Evolutionary conservation across 35 echinoderm and acorn worm species (phyloP).

Genomic region (Eucidaris tribuloides): DNA sequence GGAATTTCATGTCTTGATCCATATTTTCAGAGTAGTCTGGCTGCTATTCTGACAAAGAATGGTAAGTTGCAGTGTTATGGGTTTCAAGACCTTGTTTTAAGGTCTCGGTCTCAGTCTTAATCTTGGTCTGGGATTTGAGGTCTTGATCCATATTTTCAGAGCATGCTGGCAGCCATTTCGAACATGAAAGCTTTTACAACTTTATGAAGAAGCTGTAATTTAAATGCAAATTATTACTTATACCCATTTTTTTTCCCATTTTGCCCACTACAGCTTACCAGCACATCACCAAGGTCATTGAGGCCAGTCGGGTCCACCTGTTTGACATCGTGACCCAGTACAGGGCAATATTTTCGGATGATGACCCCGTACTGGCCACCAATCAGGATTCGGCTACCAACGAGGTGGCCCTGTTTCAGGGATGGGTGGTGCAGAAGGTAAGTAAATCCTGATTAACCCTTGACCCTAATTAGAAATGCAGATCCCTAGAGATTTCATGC

Average conservation of each 20-base stretch:
- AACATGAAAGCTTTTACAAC: no score
- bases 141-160: neutral
- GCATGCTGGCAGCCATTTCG: slow-evolving; percentile 32
- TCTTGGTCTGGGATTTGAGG: no score
- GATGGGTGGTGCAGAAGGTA: slow-evolving; percentile 98
- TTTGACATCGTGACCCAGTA: slow-evolving; percentile 99
- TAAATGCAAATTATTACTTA: no score
- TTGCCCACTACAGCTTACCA: slow-evolving; percentile 82
- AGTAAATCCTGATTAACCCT: neutral
- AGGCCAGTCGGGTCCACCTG: slow-evolving; percentile 93
- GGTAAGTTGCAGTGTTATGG: neutral
- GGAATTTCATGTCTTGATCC: neutral
- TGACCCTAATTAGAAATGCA: no score
- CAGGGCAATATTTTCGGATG: slow-evolving; percentile 94
- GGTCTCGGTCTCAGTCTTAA: no score
- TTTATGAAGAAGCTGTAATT: no score
- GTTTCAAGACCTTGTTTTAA: no score
- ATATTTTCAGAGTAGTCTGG: neutral
- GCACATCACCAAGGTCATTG: slow-evolving; percentile 94
- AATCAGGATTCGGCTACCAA: slow-evolving; percentile 75
- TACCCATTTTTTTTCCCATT: no score
- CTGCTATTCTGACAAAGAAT: neutral
- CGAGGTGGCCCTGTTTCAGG: slow-evolving; percentile 85
- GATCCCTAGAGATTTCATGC: no score
- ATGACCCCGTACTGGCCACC: slow-evolving; percentile 87